Conservation (phyloP, 2,888 invertebrate species). For the Disparrhopalites patrizii region DNA sequence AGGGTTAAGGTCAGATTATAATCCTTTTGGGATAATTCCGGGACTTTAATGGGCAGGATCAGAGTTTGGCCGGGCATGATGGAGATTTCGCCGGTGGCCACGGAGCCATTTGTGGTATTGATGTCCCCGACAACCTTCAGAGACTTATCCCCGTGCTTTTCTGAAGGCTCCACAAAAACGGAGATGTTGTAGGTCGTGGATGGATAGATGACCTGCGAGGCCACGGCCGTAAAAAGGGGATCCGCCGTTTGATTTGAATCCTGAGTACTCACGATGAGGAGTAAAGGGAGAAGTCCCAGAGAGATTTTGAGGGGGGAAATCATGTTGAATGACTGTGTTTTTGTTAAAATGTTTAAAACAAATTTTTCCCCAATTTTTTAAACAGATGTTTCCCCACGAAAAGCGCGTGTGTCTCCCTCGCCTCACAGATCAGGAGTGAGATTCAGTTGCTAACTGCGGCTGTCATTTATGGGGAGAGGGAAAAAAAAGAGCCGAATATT, state of each 20-base stretch:
- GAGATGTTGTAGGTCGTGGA: constrained; percentile 6
- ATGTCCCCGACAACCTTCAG: neutral
- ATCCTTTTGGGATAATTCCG: neutral
- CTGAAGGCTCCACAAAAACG: constrained; percentile 9
- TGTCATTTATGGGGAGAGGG: too few species aligned
- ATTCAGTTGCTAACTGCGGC: constrained; percentile 5
- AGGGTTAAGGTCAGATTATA: neutral
- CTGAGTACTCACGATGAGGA: too few species aligned
- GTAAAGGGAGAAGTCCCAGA: too few species aligned
- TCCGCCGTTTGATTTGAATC: neutral
- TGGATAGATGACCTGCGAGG: constrained; percentile 14
- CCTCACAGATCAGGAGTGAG: neutral
- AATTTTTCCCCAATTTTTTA: neutral
- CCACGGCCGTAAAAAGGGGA: constrained; percentile 16
- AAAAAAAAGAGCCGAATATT: too few species aligned
- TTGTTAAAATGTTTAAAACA: too few species aligned
- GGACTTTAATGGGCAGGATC: neutral
- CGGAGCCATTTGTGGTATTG: neutral
- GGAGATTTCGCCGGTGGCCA: neutral
- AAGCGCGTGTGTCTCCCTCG: neutral
- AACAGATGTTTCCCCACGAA: neutral
- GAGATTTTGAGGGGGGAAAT: too few species aligned
- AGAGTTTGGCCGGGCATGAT: neutral
- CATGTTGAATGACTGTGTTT: too few species aligned
- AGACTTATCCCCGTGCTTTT: neutral